Evolutionary conservation across 2,888 invertebrate genomes (phyloP).

Genomic region (Elaeidobius kamerunicus): DNA sequence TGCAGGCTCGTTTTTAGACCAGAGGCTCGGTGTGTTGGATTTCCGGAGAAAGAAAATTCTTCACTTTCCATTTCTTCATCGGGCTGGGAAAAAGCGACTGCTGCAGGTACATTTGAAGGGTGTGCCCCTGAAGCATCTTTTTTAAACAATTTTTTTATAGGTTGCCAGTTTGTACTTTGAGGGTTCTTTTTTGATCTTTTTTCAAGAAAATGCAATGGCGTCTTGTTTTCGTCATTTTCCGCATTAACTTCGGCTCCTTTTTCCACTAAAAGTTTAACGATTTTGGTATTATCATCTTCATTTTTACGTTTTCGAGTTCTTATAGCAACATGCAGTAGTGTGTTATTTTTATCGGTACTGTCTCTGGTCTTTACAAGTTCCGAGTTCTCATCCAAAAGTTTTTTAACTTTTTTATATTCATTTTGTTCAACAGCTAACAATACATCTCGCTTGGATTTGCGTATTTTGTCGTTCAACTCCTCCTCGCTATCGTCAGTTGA

Average conservation of each 20-base stretch:
- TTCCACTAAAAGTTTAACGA: slow-evolving; percentile 8
- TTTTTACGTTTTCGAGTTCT: neutral
- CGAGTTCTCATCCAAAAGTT: neutral
- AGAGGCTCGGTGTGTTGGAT: slow-evolving; percentile 2
- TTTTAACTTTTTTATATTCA: neutral
- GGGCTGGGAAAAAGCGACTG: neutral
- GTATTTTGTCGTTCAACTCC: neutral
- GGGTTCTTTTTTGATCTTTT: slow-evolving; percentile 5
- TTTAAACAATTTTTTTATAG: neutral
- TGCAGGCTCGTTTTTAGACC: slow-evolving; percentile 20
- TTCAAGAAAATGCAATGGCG: neutral
- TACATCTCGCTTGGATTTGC: too few relatives aligned
- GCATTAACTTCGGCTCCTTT: slow-evolving; percentile 2
- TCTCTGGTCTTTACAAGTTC: neutral
- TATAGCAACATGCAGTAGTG: slow-evolving; percentile 2
- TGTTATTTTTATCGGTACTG: neutral
- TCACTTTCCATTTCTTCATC: neutral
- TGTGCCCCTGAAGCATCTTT: neutral
- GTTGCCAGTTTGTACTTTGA: neutral
- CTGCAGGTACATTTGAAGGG: neutral
- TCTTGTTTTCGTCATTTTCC: slow-evolving; percentile 3
- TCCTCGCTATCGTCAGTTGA: slow-evolving; percentile 2
- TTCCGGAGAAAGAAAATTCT: neutral
- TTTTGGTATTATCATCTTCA: neutral
- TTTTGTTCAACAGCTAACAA: neutral